These are phyloP conservation scores for Psylliodes chrysocephalus DNA, from an alignment of 2,888 invertebrate genomes.

Conservation along the genomic window DNA sequence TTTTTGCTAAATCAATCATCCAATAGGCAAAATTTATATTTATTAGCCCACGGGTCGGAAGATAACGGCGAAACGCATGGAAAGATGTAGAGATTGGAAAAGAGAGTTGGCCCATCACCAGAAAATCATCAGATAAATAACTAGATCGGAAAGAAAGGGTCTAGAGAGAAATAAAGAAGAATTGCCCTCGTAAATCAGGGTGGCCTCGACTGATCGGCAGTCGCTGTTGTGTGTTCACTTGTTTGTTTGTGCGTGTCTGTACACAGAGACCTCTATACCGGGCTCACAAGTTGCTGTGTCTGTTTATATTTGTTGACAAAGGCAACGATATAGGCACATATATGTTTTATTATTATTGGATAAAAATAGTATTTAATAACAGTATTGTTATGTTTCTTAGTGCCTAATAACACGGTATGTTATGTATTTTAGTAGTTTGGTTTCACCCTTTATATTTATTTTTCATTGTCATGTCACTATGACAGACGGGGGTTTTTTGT, in stretches of 20 bases:
- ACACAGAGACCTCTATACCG: slow-evolving; percentile 56
- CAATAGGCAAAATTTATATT: slow-evolving; percentile 39
- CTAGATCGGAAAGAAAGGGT: slow-evolving; percentile 54
- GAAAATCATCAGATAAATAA: slow-evolving; percentile 60
- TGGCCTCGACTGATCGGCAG: slow-evolving; percentile 46
- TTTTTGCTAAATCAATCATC: slow-evolving; percentile 6
- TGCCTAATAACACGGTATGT: no score
- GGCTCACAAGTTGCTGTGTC: not conserved
- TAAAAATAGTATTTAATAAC: no score
- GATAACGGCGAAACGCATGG: slow-evolving; percentile 42
- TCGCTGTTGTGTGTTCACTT: slow-evolving; percentile 49
- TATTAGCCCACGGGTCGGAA: slow-evolving; percentile 35
- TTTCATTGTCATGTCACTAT: no score
- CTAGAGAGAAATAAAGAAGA: slow-evolving; percentile 65
- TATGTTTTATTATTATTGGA: no score
- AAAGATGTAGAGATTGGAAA: slow-evolving; percentile 38
- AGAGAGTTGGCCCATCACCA: slow-evolving; percentile 42
- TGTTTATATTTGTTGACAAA: not conserved
- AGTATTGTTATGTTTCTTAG: no score
- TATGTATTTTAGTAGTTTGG: no score
- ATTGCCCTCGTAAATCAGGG: slow-evolving; percentile 65
- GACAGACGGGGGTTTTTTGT: no score
- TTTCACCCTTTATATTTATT: no score
- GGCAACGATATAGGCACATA: no score
- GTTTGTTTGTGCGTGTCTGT: slow-evolving; percentile 59